Base-by-base conservation (phyloP, 1,140 invertebrate genomes). In the Lepidurus couesii region DNA sequence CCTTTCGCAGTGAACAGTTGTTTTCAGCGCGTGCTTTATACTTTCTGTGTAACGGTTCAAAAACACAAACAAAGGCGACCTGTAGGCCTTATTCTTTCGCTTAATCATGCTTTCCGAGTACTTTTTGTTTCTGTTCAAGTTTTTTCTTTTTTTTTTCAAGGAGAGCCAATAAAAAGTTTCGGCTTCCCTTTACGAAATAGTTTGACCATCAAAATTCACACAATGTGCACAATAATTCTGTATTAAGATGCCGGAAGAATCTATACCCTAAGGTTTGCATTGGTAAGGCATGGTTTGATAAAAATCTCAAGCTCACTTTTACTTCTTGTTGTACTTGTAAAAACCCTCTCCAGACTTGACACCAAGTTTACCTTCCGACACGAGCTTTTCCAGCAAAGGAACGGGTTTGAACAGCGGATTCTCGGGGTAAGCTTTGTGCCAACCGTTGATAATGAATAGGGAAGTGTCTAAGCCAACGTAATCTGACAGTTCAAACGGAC, bases 271-370 rank as follows among this genome's bases (percentile, higher is more conserved):
- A 11, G 16, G 16, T 65, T 65, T 65, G 53, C 53, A 65, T 65
- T 65, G 53, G 21, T 65, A 65, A 65, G 53, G 53, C 53, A 2
- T 65, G 7, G 53, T 13, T 65, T 13, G 16, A 21, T 21, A 65
- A 47, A n/a, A 47, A n/a, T 65, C 16, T 16, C 16, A 21, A 2
- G 1, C 6, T 65, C 47, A 10, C 47, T 65, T 76, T 24, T 75
- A 44, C 73, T 88, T 87, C 81, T 87, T 87, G 42, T 86, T 83
- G 84, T 96, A 94, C 81, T 91, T 91, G 84, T 96, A 96, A 84
- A 94, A 95, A 47, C 95, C 95, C 88, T 95, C 91, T 1, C 95
- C 95, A 74, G 90, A 85, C 84, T 97, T 97, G 2, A 89, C 85
- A 7, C 95, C 95, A 0, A 95, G 84, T 86, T 95, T 95, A 43